phyloP scores from a whole-genome alignment of 2,888 invertebrate species.

The Drosophila lacicola region DNA sequence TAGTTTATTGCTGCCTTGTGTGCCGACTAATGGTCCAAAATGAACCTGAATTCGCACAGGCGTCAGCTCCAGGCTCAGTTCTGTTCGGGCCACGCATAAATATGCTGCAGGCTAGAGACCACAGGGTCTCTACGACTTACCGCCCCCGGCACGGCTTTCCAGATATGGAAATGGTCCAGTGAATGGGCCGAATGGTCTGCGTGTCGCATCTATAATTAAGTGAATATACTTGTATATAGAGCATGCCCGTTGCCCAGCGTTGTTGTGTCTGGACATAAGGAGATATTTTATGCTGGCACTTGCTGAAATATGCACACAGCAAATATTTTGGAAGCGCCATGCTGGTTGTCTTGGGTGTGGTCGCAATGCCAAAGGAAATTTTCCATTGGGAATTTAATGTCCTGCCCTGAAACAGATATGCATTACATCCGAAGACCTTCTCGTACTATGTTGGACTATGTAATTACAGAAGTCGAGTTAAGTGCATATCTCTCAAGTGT shows the following conservation, averaged over 20 bases:
- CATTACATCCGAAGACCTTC: conserved; percentile 7
- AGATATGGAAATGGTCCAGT: conserved; percentile 25
- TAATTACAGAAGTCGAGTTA: conserved; percentile 7
- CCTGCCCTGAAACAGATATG: conserved; percentile 23
- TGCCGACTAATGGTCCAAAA: conserved; percentile 26
- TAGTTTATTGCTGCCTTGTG: conserved; percentile 68
- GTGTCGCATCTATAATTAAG: conserved; percentile 80
- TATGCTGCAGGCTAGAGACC: conserved; percentile 35
- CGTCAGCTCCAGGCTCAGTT: conserved; percentile 22
- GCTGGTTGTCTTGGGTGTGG: conserved; percentile 24
- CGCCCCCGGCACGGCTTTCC: conserved; percentile 30
- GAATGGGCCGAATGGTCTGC: conserved; percentile 52
- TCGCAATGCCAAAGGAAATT: conserved; percentile 23
- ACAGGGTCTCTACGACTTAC: conserved; percentile 6
- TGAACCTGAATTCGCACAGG: conserved; percentile 30
- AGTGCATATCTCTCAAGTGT: neutral
- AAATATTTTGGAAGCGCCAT: conserved; percentile 34
- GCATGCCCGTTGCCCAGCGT: neutral
- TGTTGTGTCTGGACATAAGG: conserved; percentile 23
- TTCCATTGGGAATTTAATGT: conserved; percentile 27
- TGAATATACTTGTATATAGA: conserved; percentile 50
- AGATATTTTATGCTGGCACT: conserved; percentile 55
- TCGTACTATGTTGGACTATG: neutral
- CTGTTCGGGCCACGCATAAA: conserved; percentile 45
- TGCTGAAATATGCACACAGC: conserved; percentile 44